Evolutionary conservation across 2,888 invertebrate genomes (phyloP).

Genomic region (Spialia ferax): DNA sequence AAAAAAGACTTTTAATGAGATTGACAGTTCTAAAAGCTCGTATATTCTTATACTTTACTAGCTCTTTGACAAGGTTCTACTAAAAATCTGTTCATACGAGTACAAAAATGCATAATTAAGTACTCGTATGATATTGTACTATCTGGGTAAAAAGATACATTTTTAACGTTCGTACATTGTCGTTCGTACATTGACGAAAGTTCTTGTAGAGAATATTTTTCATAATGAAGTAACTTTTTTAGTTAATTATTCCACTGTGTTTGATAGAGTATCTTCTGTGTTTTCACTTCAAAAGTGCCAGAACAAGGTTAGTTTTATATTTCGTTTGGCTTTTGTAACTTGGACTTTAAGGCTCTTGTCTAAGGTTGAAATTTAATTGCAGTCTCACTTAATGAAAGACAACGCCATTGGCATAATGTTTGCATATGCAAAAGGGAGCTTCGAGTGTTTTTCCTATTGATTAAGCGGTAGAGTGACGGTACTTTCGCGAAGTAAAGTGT

Average conservation of each 20-base stretch:
- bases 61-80: not conserved
- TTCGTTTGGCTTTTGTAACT: not conserved
- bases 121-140: not conserved
- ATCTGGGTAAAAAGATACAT: not conserved
- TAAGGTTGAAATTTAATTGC: slow-evolving; percentile 20
- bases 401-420: slow-evolving; percentile 70
- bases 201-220: not conserved
- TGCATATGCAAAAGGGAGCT: slow-evolving; percentile 79
- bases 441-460: slow-evolving; percentile 80
- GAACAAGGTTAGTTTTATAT: slow-evolving; percentile 20
- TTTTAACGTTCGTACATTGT: too few species aligned
- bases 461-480: slow-evolving; percentile 65
- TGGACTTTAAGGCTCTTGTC: not conserved
- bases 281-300: slow-evolving; percentile 35
- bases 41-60: not conserved
- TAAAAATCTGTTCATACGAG: not conserved
- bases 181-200: not conserved
- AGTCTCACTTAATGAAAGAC: slow-evolving; percentile 41
- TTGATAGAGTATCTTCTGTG: slow-evolving; percentile 30
- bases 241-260: slow-evolving; percentile 16
- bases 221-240: not conserved
- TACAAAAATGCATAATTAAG: not conserved
- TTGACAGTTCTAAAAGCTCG: not conserved
- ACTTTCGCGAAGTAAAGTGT: slow-evolving; percentile 14
- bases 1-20: slow-evolving; percentile 1